A percentile compares a stretch with the other conserved stretches of the same genome.
phyloP scores from a whole-genome alignment of 2,797 vertebrate species.

The Babyrousa celebensis region DNA sequence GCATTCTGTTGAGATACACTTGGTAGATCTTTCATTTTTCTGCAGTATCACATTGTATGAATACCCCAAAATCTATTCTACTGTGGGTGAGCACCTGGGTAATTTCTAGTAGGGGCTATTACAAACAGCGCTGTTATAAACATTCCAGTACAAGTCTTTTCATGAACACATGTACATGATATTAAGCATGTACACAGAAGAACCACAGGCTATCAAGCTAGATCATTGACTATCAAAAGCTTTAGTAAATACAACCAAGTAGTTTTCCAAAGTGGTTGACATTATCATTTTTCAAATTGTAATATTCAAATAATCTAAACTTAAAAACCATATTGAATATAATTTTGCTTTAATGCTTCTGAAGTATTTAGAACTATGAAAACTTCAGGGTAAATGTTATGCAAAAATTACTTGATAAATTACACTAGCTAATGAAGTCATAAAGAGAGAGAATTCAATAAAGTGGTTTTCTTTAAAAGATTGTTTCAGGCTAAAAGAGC shows the following conservation, averaged over 20 bases:
- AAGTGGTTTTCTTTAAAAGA: conserved; percentile 8
- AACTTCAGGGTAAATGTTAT: conserved; percentile 2
- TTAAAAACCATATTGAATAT: conserved; percentile 56
- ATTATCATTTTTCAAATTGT: conserved; percentile 27
- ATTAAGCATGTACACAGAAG: background rate
- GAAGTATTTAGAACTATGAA: background rate
- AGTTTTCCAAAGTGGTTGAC: conserved; percentile 5
- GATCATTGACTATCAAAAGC: background rate
- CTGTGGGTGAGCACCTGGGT: background rate
- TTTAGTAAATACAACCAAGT: conserved; percentile 45
- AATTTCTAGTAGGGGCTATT: background rate
- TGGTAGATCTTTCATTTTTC: background rate
- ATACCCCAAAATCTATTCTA: conserved; percentile 20
- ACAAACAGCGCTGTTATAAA: background rate
- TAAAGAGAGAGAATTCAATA: background rate
- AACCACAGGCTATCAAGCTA: background rate
- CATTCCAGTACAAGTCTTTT: conserved; percentile 23
- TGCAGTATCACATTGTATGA: background rate
- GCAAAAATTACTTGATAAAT: conserved; percentile 29
- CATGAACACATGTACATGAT: background rate
- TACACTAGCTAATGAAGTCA: conserved; percentile 21
- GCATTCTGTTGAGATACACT: background rate
- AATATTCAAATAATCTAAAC: conserved; percentile 28
- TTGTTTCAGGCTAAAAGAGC: background rate
- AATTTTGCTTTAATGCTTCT: conserved; percentile 50